These are phyloP conservation scores for Pituophis catenifer DNA, from an alignment of 2,113 vertebrate genomes.

Conservation along the genomic window DNA sequence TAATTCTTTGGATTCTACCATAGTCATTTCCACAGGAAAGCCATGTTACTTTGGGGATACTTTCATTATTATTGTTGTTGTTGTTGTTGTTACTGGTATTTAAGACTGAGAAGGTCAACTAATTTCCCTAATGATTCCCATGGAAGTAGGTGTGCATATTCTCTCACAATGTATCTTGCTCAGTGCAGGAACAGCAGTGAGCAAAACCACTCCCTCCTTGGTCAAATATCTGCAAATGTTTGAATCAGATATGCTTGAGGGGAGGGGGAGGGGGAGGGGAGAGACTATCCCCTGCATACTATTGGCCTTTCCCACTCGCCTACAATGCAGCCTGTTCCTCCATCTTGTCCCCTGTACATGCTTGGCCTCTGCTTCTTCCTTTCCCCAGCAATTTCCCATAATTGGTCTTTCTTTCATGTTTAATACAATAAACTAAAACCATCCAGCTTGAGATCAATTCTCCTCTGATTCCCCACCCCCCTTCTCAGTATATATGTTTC, in stretches of 20 bases:
- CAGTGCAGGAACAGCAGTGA: neutral
- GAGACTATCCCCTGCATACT: neutral
- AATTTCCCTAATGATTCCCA: neutral
- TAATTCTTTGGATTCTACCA: neutral
- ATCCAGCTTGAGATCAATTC: neutral
- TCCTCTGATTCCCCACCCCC: neutral
- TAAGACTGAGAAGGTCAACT: neutral
- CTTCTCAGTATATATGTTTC: neutral
- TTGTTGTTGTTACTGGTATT: neutral
- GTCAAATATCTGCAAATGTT: neutral
- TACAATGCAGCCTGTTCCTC: neutral
- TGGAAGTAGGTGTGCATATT: neutral
- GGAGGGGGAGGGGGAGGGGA: rapidly evolving
- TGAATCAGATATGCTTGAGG: neutral
- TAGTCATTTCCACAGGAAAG: neutral
- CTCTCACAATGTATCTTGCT: neutral
- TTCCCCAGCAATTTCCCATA: neutral
- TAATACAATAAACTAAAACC: neutral
- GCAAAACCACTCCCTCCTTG: neutral
- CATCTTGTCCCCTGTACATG: neutral
- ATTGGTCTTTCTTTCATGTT: neutral
- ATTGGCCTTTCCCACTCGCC: neutral
- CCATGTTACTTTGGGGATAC: neutral
- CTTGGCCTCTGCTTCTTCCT: neutral
- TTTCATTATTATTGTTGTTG: neutral